These are phyloP conservation scores for Gonatopus flavifemur DNA, from an alignment of 1,140 invertebrate species.

Conservation along the genomic window DNA sequence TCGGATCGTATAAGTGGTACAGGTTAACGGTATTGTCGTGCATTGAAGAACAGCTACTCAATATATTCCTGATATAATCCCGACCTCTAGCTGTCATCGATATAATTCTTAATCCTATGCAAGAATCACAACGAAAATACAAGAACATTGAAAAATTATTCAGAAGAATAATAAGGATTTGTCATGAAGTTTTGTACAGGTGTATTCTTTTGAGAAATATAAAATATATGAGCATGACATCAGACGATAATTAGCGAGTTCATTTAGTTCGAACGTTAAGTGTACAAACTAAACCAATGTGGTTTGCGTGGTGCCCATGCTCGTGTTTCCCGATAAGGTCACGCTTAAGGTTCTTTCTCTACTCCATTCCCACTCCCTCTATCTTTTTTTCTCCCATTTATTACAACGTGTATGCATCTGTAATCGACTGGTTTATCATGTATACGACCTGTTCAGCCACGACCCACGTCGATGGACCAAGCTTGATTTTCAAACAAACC, in stretches of 20 bases:
- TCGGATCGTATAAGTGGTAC: no score
- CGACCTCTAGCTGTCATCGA: no score
- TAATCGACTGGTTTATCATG: slow-evolving; percentile 9
- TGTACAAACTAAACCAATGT: slow-evolving; percentile 16
- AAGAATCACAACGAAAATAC: no score
- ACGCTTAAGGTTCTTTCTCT: slow-evolving; percentile 8
- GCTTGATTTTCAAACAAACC: slow-evolving; percentile 18
- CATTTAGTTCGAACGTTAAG: slow-evolving; percentile 15
- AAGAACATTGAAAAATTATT: no score
- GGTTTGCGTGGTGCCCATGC: slow-evolving; percentile 4
- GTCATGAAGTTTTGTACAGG: no score
- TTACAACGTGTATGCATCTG: not conserved
- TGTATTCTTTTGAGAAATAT: no score
- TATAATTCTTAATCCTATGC: no score
- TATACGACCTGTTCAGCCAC: slow-evolving; percentile 14
- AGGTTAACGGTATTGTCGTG: no score
- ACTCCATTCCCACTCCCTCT: not conserved
- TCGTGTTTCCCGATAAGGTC: slow-evolving; percentile 37
- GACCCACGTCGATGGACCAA: slow-evolving; percentile 26
- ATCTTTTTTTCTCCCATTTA: not conserved
- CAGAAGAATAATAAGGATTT: no score
- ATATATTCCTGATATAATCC: no score
- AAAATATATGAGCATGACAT: no score
- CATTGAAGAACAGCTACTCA: no score
- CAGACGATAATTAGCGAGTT: slow-evolving; percentile 19